Evolutionary conservation across 2,113 vertebrate species (phyloP), one percentile per base, ranked within the genome.

Genomic region (Puntigrus tetrazona): DNA sequence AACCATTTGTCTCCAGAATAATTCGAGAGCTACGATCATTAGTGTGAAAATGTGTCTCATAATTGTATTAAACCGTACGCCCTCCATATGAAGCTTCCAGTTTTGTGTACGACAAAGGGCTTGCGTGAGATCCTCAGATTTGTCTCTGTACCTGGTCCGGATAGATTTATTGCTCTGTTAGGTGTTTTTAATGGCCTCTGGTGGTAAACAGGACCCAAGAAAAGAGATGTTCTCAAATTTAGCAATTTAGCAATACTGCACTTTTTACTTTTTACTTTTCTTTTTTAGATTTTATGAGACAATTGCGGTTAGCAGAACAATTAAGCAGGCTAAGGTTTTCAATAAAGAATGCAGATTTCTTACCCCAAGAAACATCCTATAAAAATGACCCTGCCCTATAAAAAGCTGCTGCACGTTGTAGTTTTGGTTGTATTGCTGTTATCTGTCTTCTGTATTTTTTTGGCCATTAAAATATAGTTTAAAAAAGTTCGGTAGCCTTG

Each of bases 111-210:
- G 18, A 57, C 59, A 69, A 73, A 25, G 50, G 57, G 50, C 50
- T 52, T 52, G 11, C 65, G 74, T 55, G 63, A 78, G 50, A 29
- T 36, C 52, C 27, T 27, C 3, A 36, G 72, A 78, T 82, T 70
- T 20, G 78, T 78, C 83, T 73, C 25, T 69, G 79, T 31, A 57
- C 52, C 79, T 78, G 59, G 36, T 29, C 36, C 41, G 83, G 45
- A 34, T 81, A 79, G 84, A 85, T 88, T 81, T 73, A 88, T 73
- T 38, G 52, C 77, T 38, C 76, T 83, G 84, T 76, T 45, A 50
- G 76, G 76, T 69, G 61, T 59, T 86, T 85, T 20, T 81, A 69
- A 55, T 50, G 57, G 52, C 43, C 70, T 73, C 76, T 75, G 36
- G 31, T 74, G 57, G 47, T 38, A 25, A 83, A 84, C 76, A 69